Evolutionary conservation across 2,113 vertebrate genomes (phyloP), one percentile per base, ranked within the genome.

Genomic region (Dipodomys merriami): DNA sequence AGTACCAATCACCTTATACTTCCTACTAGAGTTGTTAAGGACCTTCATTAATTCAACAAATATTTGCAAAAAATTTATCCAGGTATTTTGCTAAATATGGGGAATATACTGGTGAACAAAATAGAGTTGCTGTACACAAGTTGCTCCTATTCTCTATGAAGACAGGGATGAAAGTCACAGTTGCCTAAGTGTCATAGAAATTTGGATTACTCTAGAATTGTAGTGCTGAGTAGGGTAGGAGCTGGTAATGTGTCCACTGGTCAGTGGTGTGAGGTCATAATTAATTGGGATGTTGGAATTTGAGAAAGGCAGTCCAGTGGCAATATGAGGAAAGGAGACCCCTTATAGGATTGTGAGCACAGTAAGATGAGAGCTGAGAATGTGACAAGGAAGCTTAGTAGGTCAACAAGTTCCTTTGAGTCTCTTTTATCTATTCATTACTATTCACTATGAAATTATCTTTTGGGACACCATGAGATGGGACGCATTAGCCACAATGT

Each of bases 31-130:
- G 25, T 62, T 78, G 29, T 65, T 65, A 22, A 57, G 62, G 49
- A 67, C 49, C 19, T 53, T 69, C 30, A 84, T 83, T 91, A 29
- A 69, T 78, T 93, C 20, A 88, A 49, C 35, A 92, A 22, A 87
- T 83, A 78, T 74, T 73, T 87, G n/a, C 44, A 69, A 67, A 65
- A 74, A 68, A 49, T 83, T 46, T 83, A 74, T 92, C 33, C 19
- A 83, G 3, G 18, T 83, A 27, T 30, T 86, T 79, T 46, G 49
- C 62, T 80, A 79, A 80, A 22, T 88, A 18, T 74, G 78, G 25
- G 9, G 49, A 88, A 71, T 65, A 39, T 7, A 76, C 15, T 39
- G 65, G 25, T 88, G 33, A 91, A 74, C 39, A n/a, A 18, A 60
- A 69, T 1, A 71, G 25, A 77, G 23, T 33, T 60, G 1, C 71